phyloP scores from a whole-genome alignment of 2,888 invertebrate genomes.

The Leptopilina drosophilae region DNA sequence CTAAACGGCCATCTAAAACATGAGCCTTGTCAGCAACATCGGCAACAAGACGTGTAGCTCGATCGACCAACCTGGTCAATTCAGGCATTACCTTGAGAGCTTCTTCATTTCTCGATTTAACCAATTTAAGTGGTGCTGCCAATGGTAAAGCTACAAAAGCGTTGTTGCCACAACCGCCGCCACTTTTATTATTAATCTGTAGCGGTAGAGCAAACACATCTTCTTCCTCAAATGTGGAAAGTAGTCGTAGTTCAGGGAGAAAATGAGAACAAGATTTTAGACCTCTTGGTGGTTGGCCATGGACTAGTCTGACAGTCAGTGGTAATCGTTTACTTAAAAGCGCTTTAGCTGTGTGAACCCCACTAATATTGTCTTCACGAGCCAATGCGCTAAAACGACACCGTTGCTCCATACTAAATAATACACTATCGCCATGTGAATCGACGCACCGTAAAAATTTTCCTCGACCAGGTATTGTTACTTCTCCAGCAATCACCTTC shows the following conservation, averaged over 20 bases:
- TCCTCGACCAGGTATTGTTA: constrained; percentile 82
- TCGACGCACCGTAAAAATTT: constrained; percentile 93
- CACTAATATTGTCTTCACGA: constrained; percentile 95
- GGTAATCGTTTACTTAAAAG: constrained; percentile 93
- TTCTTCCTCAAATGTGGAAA: constrained; percentile 92
- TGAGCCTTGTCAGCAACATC: constrained; percentile 90
- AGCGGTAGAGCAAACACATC: constrained; percentile 90
- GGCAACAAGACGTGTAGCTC: constrained; percentile 85
- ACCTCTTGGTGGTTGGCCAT: constrained; percentile 92
- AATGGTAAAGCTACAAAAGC: constrained; percentile 88
- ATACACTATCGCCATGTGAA: constrained; percentile 88
- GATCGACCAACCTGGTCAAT: constrained; percentile 87
- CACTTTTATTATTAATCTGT: constrained; percentile 79
- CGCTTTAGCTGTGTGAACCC: constrained; percentile 94
- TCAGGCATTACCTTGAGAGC: constrained; percentile 83
- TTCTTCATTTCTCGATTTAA: constrained; percentile 89
- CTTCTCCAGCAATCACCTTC: constrained; percentile 85
- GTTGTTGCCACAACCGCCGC: constrained; percentile 77
- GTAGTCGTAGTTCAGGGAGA: constrained; percentile 89
- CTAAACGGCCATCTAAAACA: constrained; percentile 88
- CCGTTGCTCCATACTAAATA: constrained; percentile 90
- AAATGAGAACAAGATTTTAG: constrained; percentile 89
- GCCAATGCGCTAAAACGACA: constrained; percentile 95
- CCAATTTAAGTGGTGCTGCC: constrained; percentile 90
- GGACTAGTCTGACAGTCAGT: constrained; percentile 93